Percentiles rank a stretch among this genome's conserved stretches.
Evolutionary conservation across 1,140 invertebrate species (phyloP).

Genomic region (Drosophila grimshawi): DNA sequence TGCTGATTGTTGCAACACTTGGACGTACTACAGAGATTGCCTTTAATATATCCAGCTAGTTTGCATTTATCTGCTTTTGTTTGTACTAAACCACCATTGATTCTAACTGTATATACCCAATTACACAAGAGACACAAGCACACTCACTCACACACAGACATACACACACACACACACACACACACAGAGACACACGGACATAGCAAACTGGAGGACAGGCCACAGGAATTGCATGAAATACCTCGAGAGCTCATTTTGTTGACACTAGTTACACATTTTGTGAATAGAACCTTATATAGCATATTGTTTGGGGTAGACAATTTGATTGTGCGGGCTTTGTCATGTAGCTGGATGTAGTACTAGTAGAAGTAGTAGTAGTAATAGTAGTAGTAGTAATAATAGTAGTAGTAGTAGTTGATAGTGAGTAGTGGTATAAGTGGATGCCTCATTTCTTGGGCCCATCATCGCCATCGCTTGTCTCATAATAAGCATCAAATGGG

Average conservation of each 20-base stretch:
- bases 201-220: conserved; percentile 31
- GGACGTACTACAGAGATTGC: conserved; percentile 64
- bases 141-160: neutral
- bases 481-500: conserved; percentile 81
- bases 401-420: conserved; percentile 1
- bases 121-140: conserved; percentile 15
- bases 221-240: conserved; percentile 53
- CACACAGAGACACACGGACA: conserved; percentile 2
- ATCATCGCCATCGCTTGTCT: conserved; percentile 78
- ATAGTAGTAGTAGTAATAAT: conserved; percentile 13
- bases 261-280: conserved; percentile 25
- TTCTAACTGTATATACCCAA: conserved; percentile 1
- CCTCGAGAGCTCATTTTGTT: conserved; percentile 51
- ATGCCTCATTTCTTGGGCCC: conserved; percentile 68
- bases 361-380: conserved; percentile 14
- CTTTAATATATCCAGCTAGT: conserved; percentile 43
- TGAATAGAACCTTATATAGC: conserved; percentile 41
- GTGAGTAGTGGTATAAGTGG: conserved; percentile 21
- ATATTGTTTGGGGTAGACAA: conserved; percentile 37
- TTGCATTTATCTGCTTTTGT: conserved; percentile 20
- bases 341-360: conserved; percentile 28
- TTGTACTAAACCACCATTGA: neutral
- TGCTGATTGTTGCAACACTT: conserved; percentile 3
- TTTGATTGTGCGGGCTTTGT: conserved; percentile 7
- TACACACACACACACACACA: conserved; percentile 23